Evolutionary conservation across 2,797 vertebrate species (phyloP).

Genomic region (Arctocebus calabarensis): DNA sequence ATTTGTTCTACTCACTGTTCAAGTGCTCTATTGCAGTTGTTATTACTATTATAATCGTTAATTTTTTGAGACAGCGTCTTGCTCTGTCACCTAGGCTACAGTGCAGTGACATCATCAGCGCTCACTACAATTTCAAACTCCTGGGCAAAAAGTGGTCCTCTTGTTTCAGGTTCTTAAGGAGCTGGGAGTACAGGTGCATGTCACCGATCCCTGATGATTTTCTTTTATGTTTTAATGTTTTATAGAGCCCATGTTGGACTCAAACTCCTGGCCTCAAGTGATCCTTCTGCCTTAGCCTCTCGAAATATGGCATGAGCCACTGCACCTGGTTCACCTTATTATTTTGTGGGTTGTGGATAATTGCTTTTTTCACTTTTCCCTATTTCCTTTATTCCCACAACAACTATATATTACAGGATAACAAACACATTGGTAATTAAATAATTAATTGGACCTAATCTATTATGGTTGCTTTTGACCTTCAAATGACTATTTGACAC

Average conservation of each 20-base stretch:
- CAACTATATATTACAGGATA: background rate
- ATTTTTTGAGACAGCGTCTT: background rate
- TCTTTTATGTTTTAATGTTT: background rate
- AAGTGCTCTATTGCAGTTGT: background rate
- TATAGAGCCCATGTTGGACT: background rate
- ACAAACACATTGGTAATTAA: background rate
- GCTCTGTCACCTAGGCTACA: background rate
- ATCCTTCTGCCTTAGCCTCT: background rate
- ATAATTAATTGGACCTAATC: background rate
- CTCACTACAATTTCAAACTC: background rate
- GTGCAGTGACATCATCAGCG: background rate
- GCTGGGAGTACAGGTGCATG: background rate
- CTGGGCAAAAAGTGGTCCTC: background rate
- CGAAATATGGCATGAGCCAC: background rate
- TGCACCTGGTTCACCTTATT: background rate
- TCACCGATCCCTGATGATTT: background rate
- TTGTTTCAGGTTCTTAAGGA: too few relatives aligned
- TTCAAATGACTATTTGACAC: background rate
- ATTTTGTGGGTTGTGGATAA: background rate
- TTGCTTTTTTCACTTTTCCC: background rate
- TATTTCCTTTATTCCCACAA: background rate
- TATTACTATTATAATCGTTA: background rate
- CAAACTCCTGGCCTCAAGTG: background rate
- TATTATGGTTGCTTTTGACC: background rate
- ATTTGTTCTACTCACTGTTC: background rate